Evolutionary conservation across 2,888 invertebrate genomes (phyloP), one percentile per base, ranked within the genome.

Genomic region (Tipula unca): DNA sequence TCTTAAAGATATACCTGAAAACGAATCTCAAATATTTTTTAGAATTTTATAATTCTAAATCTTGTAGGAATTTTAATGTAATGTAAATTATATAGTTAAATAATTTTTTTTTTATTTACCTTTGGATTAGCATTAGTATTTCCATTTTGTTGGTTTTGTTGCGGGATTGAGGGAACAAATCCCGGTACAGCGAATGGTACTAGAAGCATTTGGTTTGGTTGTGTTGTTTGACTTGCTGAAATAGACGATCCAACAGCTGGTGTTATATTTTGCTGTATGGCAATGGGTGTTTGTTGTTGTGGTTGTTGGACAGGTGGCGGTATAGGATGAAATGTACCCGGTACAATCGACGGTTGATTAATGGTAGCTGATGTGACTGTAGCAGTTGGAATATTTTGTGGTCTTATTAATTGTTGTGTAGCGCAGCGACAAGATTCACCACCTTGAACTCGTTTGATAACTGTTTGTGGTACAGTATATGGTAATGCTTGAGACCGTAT

Each of bases 121-220:
- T 89, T 88, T 86, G 89, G 89, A 88, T 89, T 89, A n/a, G 86
- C 20, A 85, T 86, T 86, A 39, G 85, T 86, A 86, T 86, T 87
- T 85, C 87, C 87, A 85, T 32, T 85, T 85, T 48, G 89, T 88
- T 82, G 88, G 87, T 14, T 88, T 87, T 29, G 88, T 87, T 85
- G 88, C 88, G 20, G 89, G 20, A 89, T 87, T 82, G 88, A 87
- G 3, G 88, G 89, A 83, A 86, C 87, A 86, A 88, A 88, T 85
- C 88, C 88, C 86, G 89, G 89, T 82, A 89, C 84, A 29, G 89
- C 88, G 69, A 90, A 89, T 29, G 89, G 90, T 85, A 90, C 87
- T 85, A 90, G 87, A 10, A 89, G 86, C 89, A 90, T 89, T 87
- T 87, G 88, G 84, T 85, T 86, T 82, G 87, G 39, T 85, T n/a